Conservation (phyloP, 2,888 invertebrate genomes). For the Volucella bombylans region DNA sequence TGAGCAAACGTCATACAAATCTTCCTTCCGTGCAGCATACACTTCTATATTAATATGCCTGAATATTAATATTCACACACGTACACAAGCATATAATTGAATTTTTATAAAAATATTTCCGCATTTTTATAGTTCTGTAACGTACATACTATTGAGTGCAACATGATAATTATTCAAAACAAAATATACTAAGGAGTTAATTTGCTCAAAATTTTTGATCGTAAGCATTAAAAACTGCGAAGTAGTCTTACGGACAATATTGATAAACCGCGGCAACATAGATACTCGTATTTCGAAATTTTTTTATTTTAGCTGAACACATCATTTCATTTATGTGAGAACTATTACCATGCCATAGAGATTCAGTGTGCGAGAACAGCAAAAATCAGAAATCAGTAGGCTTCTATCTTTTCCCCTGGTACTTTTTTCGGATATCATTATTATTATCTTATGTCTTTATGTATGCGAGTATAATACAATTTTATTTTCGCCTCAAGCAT, state of each 20-base stretch:
- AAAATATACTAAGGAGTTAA: too few species aligned
- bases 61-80: too few species aligned
- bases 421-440: conserved; percentile 27
- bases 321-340: conserved; percentile 50
- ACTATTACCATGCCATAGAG: conserved; percentile 64
- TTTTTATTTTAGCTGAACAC: conserved; percentile 31
- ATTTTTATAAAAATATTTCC: too few species aligned
- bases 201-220: not conserved
- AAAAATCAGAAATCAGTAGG: conserved; percentile 55
- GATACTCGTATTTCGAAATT: not conserved
- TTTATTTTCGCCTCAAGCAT: conserved; percentile 10
- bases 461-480: conserved; percentile 7
- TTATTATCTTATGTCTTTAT: conserved; percentile 24
- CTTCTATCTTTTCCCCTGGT: conserved; percentile 47
- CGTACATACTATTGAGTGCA: too few species aligned
- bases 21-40: conserved; percentile 8
- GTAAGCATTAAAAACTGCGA: conserved; percentile 2
- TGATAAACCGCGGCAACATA: not conserved
- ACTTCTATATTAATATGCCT: too few species aligned
- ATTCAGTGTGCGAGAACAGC: conserved; percentile 53
- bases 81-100: too few species aligned
- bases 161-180: too few species aligned
- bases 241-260: conserved; percentile 15
- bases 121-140: too few species aligned
- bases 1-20: conserved; percentile 20